Base-by-base conservation (phyloP, 2,113 vertebrate genomes). In the Neolamprologus sp. region DNA sequence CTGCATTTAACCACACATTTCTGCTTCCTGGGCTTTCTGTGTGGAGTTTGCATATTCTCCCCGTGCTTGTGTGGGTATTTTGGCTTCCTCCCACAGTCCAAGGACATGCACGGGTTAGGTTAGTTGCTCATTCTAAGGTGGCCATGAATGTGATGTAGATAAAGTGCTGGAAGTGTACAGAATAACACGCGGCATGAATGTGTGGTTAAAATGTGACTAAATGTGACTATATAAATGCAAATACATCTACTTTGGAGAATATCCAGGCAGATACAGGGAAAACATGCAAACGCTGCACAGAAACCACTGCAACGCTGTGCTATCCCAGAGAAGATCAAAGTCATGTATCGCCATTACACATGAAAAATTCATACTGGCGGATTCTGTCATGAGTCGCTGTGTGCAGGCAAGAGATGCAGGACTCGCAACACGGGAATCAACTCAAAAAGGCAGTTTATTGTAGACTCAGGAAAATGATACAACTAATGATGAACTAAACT, bases 141-240 rank as follows among this genome's bases (percentile, higher is more conserved):
- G 40, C 40, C 21, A 28, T 75, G 40, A 40, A 28, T 47, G 68
- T 28, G 71, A 2, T 26, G 40, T 47, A 75, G 40, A 47, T 28
- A 75, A 75, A 28, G 68, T 75, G 68, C 40, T 75, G 23, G 9
- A 19, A 75, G 68, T 28, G 68, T 47, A 75, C 9, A 47, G 68
- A 73, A 47, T 28, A 28, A 47, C 9, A 17, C 1, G 21, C 1
- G 14, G 40, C 12, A 73, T 73, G 37, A 71, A 45, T 17, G 37
- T 45, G 37, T 73, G 68, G 68, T 73, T 73, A 73, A 73, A 73
- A 73, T 73, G 68, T 45, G 40, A 73, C 68, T 26, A 71, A 73
- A 73, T 73, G 40, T 28, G 68, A 73, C 68, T 47, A 26, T 23
- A 42, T 71, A 42, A 71, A 71, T 71, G 65, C 37, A 73, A 75